These are phyloP conservation scores for Pharmacophagus antenor DNA, from an alignment of 2,888 invertebrate species.

Conservation along the genomic window DNA sequence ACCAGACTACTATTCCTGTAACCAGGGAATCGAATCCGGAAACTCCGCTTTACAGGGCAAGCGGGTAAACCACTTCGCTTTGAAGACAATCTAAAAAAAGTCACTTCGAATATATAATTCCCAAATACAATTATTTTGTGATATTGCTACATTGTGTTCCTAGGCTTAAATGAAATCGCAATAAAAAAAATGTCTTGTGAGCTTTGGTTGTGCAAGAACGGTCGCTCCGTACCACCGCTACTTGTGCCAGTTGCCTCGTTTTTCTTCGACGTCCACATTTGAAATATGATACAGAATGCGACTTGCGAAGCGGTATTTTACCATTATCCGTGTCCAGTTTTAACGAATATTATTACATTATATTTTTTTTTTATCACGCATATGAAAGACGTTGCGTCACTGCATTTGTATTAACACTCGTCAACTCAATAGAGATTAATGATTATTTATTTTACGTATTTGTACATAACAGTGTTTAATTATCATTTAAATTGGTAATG, in stretches of 20 bases:
- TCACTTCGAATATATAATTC: no score
- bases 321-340: neutral
- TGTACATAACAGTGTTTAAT: neutral
- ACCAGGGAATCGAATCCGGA: no score
- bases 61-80: no score
- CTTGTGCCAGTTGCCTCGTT: constrained; percentile 39
- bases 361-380: neutral
- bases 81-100: no score
- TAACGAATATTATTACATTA: neutral
- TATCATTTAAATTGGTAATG: neutral
- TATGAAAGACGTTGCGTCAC: neutral
- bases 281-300: constrained; percentile 20
- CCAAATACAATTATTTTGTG: no score
- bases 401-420: no score
- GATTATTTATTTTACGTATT: neutral
- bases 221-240: constrained; percentile 35
- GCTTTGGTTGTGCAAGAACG: constrained; percentile 4
- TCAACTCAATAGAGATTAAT: no score
- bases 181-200: constrained; percentile 4
- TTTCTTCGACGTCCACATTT: constrained; percentile 31
- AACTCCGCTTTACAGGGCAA: no score
- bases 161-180: no score
- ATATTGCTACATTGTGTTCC: no score
- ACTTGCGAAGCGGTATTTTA: neutral
- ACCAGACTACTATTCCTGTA: no score